Base-by-base conservation (phyloP, 2,888 invertebrate species). In the Gnatocerus cornutus region DNA sequence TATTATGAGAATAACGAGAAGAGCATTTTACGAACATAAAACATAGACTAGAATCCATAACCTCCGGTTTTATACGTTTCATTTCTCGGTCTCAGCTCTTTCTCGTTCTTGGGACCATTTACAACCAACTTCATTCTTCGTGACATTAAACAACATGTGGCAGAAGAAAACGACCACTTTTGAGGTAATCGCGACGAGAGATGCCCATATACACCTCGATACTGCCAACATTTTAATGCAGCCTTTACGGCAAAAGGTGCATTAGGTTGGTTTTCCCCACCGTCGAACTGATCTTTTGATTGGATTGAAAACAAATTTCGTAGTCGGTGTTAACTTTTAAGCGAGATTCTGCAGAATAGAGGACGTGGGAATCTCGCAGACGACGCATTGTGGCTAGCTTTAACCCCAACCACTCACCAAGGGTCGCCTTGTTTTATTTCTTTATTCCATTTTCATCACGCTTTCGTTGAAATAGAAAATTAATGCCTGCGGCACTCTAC, bases 371-470 rank as follows among this genome's bases (percentile, higher is more conserved):
- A 67, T 30, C n/a, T 33, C 16, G 66, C 66, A 59, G 50, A 29
- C 66, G 66, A 59, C 59, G 66, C 52, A 37, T 14, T 50, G 48
- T 59, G 66, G 66, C 66, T 29, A 33, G 59, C 52, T 67, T 58
- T 58, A 67, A n/a, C 33, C 52, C 43, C 63, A 21, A 13, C 65
- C 62, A 62, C 58, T 58, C 52, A 55, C 48, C 53, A 55, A 64
- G 53, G 64, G 55, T 64, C 56, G 65, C 48, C 65, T 65, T 56
- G 65, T 65, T 65, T 65, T 56, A 65, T 65, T 65, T 65, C 65
- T 65, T 65, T 58, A 58, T 65, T 65, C 65, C 65, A 65, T 65
- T 65, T 65, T 56, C 65, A 65, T 65, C 65, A 65, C 48, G 65
- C 56, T 65, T 65, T 65, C 53, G 65, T 27, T 16, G 48, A 65